phyloP scores from a whole-genome alignment of 2,888 invertebrate species.

The Rhamphomyia laevipes region DNA sequence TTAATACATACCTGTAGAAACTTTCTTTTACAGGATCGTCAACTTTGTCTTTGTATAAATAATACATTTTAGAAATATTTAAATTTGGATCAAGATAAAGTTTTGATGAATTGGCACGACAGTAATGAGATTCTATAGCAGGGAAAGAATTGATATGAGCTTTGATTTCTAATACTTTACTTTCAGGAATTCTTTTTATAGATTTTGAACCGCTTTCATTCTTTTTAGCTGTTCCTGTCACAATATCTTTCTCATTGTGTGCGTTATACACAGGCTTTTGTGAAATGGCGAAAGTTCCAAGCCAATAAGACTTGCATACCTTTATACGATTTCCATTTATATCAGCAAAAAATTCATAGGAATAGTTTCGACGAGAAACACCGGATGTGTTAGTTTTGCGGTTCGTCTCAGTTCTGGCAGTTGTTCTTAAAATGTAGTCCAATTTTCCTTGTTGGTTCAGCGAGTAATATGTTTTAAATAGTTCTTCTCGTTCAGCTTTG shows the following conservation, averaged over 20 bases:
- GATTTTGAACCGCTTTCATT: not conserved
- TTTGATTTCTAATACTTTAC: not conserved
- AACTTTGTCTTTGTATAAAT: not conserved
- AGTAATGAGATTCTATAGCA: not conserved
- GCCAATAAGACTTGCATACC: constrained; percentile 6
- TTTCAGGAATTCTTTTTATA: not conserved
- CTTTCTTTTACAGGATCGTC: not conserved
- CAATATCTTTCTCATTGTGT: not conserved
- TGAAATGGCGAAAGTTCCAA: constrained; percentile 4
- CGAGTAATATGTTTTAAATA: not conserved
- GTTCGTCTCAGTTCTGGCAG: not conserved
- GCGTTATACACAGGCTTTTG: constrained; percentile 5
- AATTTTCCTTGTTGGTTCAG: constrained; percentile 3
- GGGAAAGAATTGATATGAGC: not conserved
- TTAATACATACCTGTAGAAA: constrained; percentile 2
- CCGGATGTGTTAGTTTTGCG: not conserved
- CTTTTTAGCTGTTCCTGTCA: constrained; percentile 1
- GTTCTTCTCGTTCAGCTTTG: not conserved
- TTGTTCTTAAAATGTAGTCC: constrained; percentile 3
- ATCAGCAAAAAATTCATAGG: constrained; percentile 2
- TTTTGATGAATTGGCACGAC: not conserved
- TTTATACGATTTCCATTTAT: constrained; percentile 1
- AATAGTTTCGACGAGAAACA: not conserved
- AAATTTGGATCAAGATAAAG: not conserved
- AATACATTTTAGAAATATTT: not conserved